Evolutionary conservation across 2,797 vertebrate genomes (phyloP).

Genomic region (Pitangus sulphuratus): DNA sequence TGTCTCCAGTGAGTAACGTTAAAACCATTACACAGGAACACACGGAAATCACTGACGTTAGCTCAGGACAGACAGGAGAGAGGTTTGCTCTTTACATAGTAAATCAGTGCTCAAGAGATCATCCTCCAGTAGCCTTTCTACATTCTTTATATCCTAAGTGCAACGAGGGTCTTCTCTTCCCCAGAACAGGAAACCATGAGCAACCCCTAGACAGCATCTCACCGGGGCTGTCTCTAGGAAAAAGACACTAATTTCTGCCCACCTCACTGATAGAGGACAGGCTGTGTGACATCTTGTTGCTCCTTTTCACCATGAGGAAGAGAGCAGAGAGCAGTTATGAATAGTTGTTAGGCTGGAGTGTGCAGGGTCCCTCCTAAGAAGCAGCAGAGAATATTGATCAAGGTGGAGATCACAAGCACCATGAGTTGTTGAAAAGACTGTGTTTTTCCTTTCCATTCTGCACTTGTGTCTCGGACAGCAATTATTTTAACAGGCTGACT

Average conservation of each 20-base stretch:
- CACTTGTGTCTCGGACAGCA: neutral
- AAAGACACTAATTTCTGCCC: neutral
- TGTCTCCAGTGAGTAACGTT: slow-evolving; percentile 82
- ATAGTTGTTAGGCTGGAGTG: neutral
- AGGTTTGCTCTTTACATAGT: slow-evolving; percentile 82
- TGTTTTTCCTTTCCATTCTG: neutral
- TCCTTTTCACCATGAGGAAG: neutral
- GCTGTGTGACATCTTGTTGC: neutral
- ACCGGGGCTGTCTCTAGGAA: neutral
- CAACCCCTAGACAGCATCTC: neutral
- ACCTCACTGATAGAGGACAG: neutral
- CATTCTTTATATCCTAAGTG: slow-evolving; percentile 74
- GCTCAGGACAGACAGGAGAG: slow-evolving; percentile 87
- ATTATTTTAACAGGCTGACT: neutral
- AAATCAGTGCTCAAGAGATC: slow-evolving; percentile 84
- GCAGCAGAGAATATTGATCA: neutral
- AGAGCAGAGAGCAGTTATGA: neutral
- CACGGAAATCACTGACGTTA: slow-evolving; percentile 77
- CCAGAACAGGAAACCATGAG: neutral
- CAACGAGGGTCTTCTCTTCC: slow-evolving; percentile 56
- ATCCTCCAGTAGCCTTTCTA: slow-evolving; percentile 75
- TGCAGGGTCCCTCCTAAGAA: neutral
- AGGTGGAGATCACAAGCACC: neutral
- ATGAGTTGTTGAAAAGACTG: neutral
- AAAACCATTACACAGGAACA: slow-evolving; percentile 81